These are phyloP conservation scores for Hypselothyrea guttata DNA, from an alignment of 2,888 invertebrate species.

Conservation along the genomic window DNA sequence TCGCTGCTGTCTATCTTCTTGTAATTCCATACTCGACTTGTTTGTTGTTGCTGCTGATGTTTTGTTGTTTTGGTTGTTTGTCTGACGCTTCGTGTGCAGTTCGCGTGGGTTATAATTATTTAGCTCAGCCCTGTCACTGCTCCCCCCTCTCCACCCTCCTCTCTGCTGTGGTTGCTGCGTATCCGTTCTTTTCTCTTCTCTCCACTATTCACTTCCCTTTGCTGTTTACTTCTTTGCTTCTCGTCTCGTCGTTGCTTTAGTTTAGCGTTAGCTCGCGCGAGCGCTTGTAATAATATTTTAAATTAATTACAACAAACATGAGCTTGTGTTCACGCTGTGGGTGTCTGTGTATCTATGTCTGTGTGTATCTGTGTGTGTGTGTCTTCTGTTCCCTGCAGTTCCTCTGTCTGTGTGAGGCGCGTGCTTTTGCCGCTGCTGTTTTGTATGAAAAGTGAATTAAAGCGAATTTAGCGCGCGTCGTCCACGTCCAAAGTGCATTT, in stretches of 20 bases:
- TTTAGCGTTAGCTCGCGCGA: conserved; percentile 72
- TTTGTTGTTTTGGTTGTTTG: conserved; percentile 47
- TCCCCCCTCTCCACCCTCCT: background rate
- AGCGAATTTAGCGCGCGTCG: conserved; percentile 76
- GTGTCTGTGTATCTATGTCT: conserved; percentile 30
- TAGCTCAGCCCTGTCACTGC: conserved; percentile 65
- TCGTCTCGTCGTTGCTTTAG: conserved; percentile 50
- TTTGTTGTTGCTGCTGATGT: conserved; percentile 25
- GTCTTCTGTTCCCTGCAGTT: background rate
- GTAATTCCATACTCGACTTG: conserved; percentile 52
- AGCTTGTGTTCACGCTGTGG: conserved; percentile 25
- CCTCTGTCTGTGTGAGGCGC: background rate
- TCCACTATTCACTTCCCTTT: background rate
- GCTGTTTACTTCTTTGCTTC: conserved; percentile 39
- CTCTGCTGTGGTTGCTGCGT: conserved; percentile 32
- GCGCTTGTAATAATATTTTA: conserved; percentile 79
- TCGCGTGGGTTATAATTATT: conserved; percentile 75
- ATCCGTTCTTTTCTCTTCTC: conserved; percentile 11
- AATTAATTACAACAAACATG: conserved; percentile 79
- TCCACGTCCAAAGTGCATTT: conserved; percentile 75
- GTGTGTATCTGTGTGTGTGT: background rate
- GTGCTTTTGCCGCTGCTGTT: conserved; percentile 39
- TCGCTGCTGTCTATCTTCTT: conserved; percentile 29
- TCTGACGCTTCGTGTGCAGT: conserved; percentile 54
- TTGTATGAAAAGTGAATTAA: conserved; percentile 79